Percentiles rank a stretch among this genome's conserved stretches.
These are phyloP conservation scores for Anorthoa munda DNA, from an alignment of 2,888 invertebrate genomes.

Conservation along the genomic window DNA sequence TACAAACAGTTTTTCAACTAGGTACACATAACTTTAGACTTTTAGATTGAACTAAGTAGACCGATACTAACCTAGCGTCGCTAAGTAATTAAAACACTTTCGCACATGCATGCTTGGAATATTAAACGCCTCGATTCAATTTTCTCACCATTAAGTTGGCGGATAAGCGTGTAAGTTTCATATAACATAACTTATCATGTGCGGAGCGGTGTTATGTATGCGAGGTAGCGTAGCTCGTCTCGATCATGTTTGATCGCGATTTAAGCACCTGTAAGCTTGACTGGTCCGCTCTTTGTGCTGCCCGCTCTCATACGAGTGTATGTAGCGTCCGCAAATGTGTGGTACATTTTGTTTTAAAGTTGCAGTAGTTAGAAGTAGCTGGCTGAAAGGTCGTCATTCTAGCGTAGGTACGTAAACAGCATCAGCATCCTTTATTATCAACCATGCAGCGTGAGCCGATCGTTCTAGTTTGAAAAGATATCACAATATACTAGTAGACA, in stretches of 20 bases:
- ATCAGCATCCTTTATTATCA: too few relatives aligned
- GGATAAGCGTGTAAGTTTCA: conserved; percentile 49
- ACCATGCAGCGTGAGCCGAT: neutral
- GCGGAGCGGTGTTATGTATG: conserved; percentile 67
- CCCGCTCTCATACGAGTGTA: conserved; percentile 70
- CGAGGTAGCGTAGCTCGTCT: conserved; percentile 70
- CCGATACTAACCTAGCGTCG: neutral
- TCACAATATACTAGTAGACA: neutral
- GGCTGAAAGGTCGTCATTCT: too few relatives aligned
- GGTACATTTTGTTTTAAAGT: neutral
- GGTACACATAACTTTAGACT: too few relatives aligned
- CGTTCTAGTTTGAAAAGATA: neutral
- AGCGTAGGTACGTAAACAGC: too few relatives aligned
- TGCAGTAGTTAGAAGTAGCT: neutral
- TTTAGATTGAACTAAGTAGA: neutral
- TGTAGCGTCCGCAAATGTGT: conserved; percentile 62
- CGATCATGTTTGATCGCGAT: conserved; percentile 85
- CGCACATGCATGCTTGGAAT: conserved; percentile 11
- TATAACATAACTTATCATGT: conserved; percentile 62
- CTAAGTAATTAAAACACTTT: conserved; percentile 30
- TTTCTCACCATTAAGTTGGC: conserved; percentile 63
- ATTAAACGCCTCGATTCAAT: conserved; percentile 32
- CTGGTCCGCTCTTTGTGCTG: conserved; percentile 77
- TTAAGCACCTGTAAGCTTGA: conserved; percentile 82
- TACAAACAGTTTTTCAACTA: neutral